Percentiles rank a stretch among this genome's conserved stretches.
Conservation (phyloP, 2,113 vertebrate genomes). For the Cheirogaleus medius region DNA sequence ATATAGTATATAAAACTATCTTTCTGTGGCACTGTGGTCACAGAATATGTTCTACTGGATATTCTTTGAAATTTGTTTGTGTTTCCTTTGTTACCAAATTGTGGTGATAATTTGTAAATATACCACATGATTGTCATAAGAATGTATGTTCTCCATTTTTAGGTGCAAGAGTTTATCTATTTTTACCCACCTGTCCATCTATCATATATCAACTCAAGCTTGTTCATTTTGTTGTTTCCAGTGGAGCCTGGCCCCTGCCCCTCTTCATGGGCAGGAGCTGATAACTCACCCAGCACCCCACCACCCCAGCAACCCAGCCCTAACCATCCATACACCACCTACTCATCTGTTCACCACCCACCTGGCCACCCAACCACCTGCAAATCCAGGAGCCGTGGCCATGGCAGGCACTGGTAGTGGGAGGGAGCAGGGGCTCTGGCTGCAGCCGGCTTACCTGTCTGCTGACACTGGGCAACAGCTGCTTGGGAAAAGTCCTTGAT, state of each 20-base stretch:
- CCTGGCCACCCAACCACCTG: not conserved
- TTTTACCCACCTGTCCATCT: not conserved
- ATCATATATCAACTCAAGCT: not conserved
- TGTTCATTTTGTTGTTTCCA: not conserved
- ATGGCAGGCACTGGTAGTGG: not conserved
- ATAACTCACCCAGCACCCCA: too few relatives aligned
- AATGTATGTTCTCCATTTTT: not conserved
- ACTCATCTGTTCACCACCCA: too few relatives aligned
- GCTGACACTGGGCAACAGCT: slow-evolving; percentile 88
- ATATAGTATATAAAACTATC: not conserved
- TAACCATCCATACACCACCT: rapidly evolving
- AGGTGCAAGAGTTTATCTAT: not conserved
- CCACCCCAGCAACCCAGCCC: not conserved
- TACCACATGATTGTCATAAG: not conserved
- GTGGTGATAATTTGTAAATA: not conserved
- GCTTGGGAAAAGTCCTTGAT: slow-evolving; percentile 90
- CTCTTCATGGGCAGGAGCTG: not conserved
- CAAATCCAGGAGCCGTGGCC: not conserved
- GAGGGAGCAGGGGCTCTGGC: not conserved
- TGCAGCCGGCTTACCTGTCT: slow-evolving; percentile 83
- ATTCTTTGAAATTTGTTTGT: not conserved
- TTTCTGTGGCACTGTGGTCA: not conserved
- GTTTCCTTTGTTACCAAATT: not conserved
- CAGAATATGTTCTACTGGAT: not conserved
- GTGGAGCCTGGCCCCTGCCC: not conserved